These are phyloP conservation scores for Lampris megalopsis DNA, from an alignment of 2,113 vertebrate genomes.

Conservation along the genomic window DNA sequence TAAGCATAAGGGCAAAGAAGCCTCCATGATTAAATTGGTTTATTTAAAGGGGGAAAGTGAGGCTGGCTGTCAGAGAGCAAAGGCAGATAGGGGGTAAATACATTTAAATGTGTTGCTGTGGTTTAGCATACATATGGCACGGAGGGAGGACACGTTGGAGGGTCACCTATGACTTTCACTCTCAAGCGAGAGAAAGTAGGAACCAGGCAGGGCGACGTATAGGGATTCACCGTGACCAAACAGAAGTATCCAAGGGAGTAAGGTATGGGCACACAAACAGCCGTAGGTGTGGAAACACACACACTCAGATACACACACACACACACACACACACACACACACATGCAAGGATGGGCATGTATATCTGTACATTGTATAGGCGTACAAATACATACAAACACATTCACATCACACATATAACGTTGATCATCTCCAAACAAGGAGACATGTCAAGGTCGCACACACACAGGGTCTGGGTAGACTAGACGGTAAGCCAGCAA, in stretches of 20 bases:
- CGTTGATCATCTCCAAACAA: too few species aligned
- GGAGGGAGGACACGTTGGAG: background rate
- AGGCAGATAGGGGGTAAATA: slow-evolving; percentile 69
- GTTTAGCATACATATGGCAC: slow-evolving; percentile 32
- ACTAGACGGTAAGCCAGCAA: too few species aligned
- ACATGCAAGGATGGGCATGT: background rate
- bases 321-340: background rate
- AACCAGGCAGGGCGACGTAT: slow-evolving; percentile 3
- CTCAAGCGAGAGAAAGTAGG: slow-evolving; percentile 10
- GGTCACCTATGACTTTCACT: slow-evolving; percentile 13
- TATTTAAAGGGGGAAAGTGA: slow-evolving; percentile 62
- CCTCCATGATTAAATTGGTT: slow-evolving; percentile 72
- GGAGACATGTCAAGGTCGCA: too few species aligned
- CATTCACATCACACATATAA: too few species aligned
- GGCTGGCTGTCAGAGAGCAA: slow-evolving; percentile 57
- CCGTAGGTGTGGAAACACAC: background rate
- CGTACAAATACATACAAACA: too few species aligned
- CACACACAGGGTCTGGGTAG: too few species aligned
- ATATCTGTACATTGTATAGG: too few species aligned
- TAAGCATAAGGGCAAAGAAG: slow-evolving; percentile 62
- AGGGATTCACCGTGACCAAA: background rate
- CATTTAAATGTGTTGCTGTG: slow-evolving; percentile 66
- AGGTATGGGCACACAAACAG: background rate
- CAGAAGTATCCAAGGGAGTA: background rate
- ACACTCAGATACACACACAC: background rate